Base-by-base conservation (phyloP, 1,140 invertebrate genomes). In the Tribolium madens region DNA sequence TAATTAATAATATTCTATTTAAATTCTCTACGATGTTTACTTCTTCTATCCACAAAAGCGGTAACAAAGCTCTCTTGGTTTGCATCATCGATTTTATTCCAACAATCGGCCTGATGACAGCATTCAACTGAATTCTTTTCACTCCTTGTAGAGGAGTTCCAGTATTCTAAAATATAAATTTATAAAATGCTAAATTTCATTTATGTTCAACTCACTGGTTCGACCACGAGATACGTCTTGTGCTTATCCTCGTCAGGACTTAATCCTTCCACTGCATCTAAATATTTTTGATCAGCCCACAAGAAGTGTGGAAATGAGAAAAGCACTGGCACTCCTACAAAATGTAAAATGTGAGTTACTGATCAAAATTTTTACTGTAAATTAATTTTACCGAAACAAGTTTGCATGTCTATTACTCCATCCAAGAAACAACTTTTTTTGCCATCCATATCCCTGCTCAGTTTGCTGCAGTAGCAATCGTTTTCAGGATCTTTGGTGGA, bases 251-350 rank as follows among this genome's bases (percentile, higher is more conserved):
- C 9, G 72, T 81, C 46, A 17, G 79, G 57, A 12, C 12, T 48
- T 13, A 82, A 50, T 18, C 79, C 80, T 12, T 68, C 47, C 0
- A 82, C 75, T 1, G n/a, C 53, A 14, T 76, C 7, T 13, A 76
- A 9, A 57, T 82, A 83, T 18, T 78, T 64, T 53, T 78, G 70
- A 73, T 83, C 74, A 3, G 81, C 82, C 73, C 80, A 79, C 12
- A 84, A 46, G 47, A 83, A 82, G 76, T 84, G 83, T 9, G 83
- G 83, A 42, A 79, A 79, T 0, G 83, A 83, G 48, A 83, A 33
- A 52, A 84, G 26, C 6, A 81, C 50, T 9, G 83, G 82, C 21
- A 71, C 78, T 13, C 79, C 82, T 82, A 33, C 53, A 80, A 79
- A 75, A 15, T 14, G 13, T 3, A 57, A 76, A 17, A 68, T 47